phyloP scores from a whole-genome alignment of 2,888 invertebrate genomes.

The Luperina nickerlii region DNA sequence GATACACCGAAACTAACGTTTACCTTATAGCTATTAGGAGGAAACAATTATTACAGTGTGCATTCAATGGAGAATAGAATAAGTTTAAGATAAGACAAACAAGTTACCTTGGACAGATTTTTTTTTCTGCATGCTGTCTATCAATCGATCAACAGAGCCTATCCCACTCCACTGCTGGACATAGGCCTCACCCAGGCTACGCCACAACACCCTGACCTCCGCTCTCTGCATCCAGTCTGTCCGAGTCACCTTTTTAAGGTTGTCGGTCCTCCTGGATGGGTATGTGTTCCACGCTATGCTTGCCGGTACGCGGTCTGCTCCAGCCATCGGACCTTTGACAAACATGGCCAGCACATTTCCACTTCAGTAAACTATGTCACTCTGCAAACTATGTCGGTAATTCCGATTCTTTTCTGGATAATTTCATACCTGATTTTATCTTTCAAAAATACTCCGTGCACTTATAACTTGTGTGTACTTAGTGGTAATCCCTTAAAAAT shows the following conservation, averaged over 20 bases:
- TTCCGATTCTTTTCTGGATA: no score
- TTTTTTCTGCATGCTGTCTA: background rate
- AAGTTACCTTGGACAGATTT: background rate
- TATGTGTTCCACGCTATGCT: background rate
- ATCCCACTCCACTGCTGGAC: no score
- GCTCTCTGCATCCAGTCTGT: background rate
- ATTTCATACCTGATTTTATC: no score
- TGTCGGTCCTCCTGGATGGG: background rate
- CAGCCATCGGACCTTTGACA: no score
- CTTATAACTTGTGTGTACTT: background rate
- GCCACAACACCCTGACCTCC: background rate
- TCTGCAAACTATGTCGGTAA: no score
- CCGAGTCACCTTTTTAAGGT: background rate
- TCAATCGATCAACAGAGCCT: background rate
- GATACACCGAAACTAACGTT: constrained; percentile 22
- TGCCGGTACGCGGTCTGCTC: background rate
- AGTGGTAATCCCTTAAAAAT: background rate
- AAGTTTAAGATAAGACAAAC: background rate
- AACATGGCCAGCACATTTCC: no score
- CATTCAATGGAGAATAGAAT: background rate
- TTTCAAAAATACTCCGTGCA: no score
- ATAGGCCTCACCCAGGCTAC: background rate
- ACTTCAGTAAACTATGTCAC: no score
- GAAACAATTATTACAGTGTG: background rate
- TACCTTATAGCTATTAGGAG: constrained; percentile 18